Evolutionary conservation across 2,888 invertebrate genomes (phyloP), one percentile per base, ranked within the genome.

Genomic region (Beris chalybata): DNA sequence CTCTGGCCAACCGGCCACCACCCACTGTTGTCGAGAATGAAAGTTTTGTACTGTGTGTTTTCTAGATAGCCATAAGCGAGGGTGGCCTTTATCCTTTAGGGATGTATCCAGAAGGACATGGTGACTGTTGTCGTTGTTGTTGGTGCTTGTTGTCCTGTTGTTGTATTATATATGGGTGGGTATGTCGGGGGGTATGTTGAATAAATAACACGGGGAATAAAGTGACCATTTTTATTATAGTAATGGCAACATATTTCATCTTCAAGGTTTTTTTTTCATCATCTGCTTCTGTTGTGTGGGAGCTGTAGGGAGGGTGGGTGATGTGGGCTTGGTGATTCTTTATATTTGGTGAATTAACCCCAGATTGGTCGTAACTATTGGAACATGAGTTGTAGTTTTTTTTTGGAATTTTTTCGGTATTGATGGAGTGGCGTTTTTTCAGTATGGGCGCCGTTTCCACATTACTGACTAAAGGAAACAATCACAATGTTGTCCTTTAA

Each of bases 161-260:
- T n/a, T 59, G 15, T 44, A 22, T 43, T 13, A 43, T 30, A 15
- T 15, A 7, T 43, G 13, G 11, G 50, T 43, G 44, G 44, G 44
- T 52, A 54, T 53, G 44, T 64, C 43, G 53, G 9, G 38, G 52
- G 43, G 52, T 22, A 22, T 22, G 52, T 54, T 57, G 68, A 68
- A 67, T 65, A 70, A 68, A 70, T 70, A 68, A 69, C 68, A 67
- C 64, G 65, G 66, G 67, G 68, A 68, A 71, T 70, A 69, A 71
- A 71, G 69, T 71, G 71, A 71, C 71, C 71, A 70, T 69, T 71
- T 71, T 71, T 70, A 71, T 71, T 71, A 70, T 59, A 68, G 68
- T 71, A 71, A 71, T 71, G 71, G 71, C 68, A 70, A 68, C 70
- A 71, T 71, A 71, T 71, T 70, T 71, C 68, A 69, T 69, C 43